Conservation (phyloP, 2,113 vertebrate species). For the Cyanoderma ruficeps region DNA sequence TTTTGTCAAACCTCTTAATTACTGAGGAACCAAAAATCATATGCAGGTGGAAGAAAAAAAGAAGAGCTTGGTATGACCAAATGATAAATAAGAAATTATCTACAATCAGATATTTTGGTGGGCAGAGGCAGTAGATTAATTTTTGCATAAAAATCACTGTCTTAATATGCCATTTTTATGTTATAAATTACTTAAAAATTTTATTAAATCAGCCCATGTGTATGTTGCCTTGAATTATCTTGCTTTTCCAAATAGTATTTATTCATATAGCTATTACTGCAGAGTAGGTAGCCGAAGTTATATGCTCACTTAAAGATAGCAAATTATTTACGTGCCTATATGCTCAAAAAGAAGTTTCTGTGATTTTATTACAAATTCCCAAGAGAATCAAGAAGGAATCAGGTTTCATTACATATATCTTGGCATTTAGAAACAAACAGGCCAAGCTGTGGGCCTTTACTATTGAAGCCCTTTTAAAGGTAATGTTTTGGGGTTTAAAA, state of each 20-base stretch:
- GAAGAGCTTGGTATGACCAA: background rate
- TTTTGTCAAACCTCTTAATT: background rate
- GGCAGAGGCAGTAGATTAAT: background rate
- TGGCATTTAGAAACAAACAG: background rate
- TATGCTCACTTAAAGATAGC: background rate
- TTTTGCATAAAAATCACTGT: background rate
- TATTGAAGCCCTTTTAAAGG: background rate
- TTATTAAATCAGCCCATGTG: background rate
- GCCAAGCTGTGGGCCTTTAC: background rate
- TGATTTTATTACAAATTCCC: background rate
- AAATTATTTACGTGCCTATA: background rate
- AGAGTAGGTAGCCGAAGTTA: background rate
- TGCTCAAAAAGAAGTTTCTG: background rate
- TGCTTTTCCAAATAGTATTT: background rate
- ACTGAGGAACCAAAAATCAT: background rate
- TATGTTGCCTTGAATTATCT: background rate
- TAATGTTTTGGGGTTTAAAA: background rate
- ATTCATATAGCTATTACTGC: background rate
- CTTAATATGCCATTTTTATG: background rate
- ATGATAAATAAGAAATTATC: background rate
- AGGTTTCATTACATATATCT: background rate
- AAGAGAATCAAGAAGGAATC: background rate
- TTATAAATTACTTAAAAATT: background rate
- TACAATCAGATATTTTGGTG: background rate
- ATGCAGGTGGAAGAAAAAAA: background rate